Evolutionary conservation across 2,113 vertebrate species (phyloP).

Genomic region (Gymnorhina tibicen): DNA sequence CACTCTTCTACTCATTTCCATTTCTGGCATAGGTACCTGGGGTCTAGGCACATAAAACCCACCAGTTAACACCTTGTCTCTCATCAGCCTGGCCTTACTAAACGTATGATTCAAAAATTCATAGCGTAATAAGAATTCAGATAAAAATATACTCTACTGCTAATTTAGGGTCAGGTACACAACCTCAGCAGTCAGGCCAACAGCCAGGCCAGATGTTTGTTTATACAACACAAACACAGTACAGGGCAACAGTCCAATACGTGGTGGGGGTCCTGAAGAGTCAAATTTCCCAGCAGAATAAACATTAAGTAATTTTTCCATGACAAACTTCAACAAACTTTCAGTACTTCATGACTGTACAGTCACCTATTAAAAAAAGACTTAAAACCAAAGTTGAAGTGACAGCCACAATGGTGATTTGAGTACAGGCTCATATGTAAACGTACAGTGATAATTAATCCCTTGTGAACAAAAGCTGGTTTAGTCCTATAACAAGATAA

Average conservation of each 20-base stretch:
- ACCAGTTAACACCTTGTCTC: background rate
- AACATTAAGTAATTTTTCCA: slow-evolving; percentile 27
- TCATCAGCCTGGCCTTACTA: background rate
- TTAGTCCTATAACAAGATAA: background rate
- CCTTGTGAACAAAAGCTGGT: background rate
- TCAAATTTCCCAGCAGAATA: background rate
- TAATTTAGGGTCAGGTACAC: background rate
- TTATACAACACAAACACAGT: background rate
- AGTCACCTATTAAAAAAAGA: background rate
- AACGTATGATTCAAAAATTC: background rate
- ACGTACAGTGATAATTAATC: background rate
- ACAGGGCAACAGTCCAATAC: background rate
- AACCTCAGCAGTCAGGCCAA: background rate
- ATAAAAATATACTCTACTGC: background rate
- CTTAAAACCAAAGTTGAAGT: background rate
- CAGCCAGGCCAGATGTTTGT: background rate
- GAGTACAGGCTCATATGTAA: background rate
- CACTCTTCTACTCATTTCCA: background rate
- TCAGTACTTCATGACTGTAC: background rate
- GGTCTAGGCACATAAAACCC: background rate
- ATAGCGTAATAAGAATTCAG: background rate
- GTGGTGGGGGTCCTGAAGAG: background rate
- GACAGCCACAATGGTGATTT: background rate
- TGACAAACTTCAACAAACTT: slow-evolving; percentile 21
- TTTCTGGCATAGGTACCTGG: background rate